A percentile compares a stretch with the other conserved stretches of the same genome.
These are phyloP conservation scores for Micronisus gabar DNA, from an alignment of 2,113 vertebrate genomes.

Conservation along the genomic window DNA sequence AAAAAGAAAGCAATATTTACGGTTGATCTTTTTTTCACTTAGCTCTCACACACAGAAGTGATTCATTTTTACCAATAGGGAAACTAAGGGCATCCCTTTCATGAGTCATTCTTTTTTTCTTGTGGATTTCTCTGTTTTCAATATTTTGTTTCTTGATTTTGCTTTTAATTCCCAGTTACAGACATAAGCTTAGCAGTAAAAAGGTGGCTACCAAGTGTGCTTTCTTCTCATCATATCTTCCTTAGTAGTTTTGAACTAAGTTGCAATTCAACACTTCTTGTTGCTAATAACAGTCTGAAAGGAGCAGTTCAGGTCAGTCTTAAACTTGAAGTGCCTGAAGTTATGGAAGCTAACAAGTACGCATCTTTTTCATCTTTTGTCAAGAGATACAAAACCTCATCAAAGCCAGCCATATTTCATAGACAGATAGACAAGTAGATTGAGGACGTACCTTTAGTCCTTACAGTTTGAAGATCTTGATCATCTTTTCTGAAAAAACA, in stretches of 20 bases:
- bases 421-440: neutral
- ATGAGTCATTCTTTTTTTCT: conserved; percentile 67
- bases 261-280: neutral
- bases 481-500: neutral
- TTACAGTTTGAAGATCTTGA: neutral
- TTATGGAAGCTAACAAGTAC: neutral
- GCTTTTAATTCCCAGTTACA: conserved; percentile 25
- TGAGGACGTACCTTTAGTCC: neutral
- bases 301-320: neutral
- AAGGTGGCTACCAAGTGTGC: neutral
- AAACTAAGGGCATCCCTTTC: conserved; percentile 56
- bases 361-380: neutral
- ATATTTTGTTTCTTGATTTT: conserved; percentile 52
- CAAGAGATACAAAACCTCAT: neutral
- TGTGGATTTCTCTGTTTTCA: conserved; percentile 63
- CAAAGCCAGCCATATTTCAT: neutral
- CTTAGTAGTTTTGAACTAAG: neutral
- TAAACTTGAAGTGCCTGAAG: neutral
- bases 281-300: neutral
- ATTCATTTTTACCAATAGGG: conserved; percentile 69
- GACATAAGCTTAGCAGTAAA: neutral
- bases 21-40: conserved; percentile 45
- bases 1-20: conserved; percentile 65
- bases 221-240: neutral
- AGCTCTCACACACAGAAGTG: conserved; percentile 43